Base-by-base conservation (phyloP, 2,888 invertebrate species). In the Teinopalpus imperialis region DNA sequence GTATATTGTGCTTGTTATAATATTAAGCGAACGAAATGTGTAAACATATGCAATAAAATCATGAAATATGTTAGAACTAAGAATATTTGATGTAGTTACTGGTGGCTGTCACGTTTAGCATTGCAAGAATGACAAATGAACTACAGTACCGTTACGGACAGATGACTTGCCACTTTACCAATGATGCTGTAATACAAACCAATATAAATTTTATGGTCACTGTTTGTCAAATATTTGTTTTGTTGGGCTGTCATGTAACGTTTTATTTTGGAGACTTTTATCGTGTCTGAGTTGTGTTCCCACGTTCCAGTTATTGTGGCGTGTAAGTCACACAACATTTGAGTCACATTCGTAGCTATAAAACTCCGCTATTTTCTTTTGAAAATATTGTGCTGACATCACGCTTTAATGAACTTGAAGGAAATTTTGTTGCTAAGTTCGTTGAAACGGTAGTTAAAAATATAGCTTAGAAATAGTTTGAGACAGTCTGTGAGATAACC, bases 151-250 rank as follows among this genome's bases (percentile, higher is more conserved):
- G 69, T 69, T 74, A 63, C 55, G 42, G 65, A 66, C 68, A 56
- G 63, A 69, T 80, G 79, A 78, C 79, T 80, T 71, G 78, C 73
- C 63, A 69, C 66, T 75, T 69, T 51, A 57, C 49, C 52, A 47
- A 52, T 41, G 41, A 46, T 46, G 46, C 35, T 46, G 46, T 46
- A 46, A 46, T 46, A 46, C 40, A 35, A 46, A 29, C 41, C 46
- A 46, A 41, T 46, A 46, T 46, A 35, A 36, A 41, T 46, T 41
- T 46, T 41, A 46, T 41, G 46, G 35, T 0, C 41, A 30, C 21
- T 30, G 46, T 46, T 46, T 46, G 41, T 46, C 41, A 46, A 46
- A 46, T 46, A 41, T 46, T 46, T 41, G 41, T 31, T 41, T 46
- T 46, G 41, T 41, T 41, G 34, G n/a, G 40, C 40, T 45, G 39